Conservation (phyloP, 2,113 vertebrate genomes). For the Gila orcuttii region DNA sequence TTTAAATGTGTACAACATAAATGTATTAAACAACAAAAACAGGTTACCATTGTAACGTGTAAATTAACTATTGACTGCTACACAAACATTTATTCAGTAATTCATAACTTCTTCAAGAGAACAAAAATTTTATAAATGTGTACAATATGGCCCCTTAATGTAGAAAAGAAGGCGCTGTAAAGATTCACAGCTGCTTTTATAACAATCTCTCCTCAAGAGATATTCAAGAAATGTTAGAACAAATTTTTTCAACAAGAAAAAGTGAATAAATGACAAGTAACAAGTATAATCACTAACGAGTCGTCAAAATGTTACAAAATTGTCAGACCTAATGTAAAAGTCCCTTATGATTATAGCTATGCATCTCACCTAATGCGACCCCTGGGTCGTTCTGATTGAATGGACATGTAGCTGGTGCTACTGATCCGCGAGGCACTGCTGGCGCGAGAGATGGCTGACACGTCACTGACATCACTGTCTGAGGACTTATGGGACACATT, state of each 20-base stretch:
- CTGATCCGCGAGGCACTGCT: slow-evolving; percentile 99
- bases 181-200: neutral
- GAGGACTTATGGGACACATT: slow-evolving; percentile 97
- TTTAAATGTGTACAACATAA: neutral
- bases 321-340: neutral
- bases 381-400: slow-evolving; percentile 94
- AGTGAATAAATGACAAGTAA: neutral
- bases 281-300: neutral
- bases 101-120: neutral
- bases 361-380: slow-evolving; percentile 89
- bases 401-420: slow-evolving; percentile 99
- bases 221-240: neutral
- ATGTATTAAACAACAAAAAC: neutral
- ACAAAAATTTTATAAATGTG: neutral
- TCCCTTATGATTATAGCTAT: neutral
- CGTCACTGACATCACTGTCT: slow-evolving; percentile 98
- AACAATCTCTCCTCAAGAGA: too few relatives aligned
- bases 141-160: neutral
- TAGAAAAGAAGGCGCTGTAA: neutral
- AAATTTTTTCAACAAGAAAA: neutral
- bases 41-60: neutral
- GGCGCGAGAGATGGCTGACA: slow-evolving; percentile 98
- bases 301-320: neutral
- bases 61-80: neutral
- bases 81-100: neutral